Base-by-base conservation (phyloP, 2,113 vertebrate species). In the Aspiorhynchus laticeps region DNA sequence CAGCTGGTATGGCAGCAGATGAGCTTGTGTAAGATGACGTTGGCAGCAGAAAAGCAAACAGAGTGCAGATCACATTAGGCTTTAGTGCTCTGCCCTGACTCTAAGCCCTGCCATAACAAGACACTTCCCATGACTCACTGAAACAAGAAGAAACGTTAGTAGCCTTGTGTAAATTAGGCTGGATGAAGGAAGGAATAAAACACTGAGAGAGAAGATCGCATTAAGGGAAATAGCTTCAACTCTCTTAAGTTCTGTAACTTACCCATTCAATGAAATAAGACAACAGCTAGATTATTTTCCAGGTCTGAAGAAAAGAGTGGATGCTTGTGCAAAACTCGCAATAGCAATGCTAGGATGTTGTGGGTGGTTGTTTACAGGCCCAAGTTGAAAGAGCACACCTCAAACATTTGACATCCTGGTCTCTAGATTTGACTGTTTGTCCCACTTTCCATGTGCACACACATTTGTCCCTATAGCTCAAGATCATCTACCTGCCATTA, bases 1-100 rank as follows among this genome's bases (percentile, higher is more conserved):
- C 73, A 74, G 71, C 71, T 43, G 71, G 71, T 75, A 36, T 43
- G 71, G 69, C 36, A 46, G 74, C 74, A 28, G 74, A 76, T 17
- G 41, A 48, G 74, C 15, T 28, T 46, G 74, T 46, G 43, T 31
- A 46, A 48, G 26, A 48, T 26, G 74, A 48, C n/a, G 43, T 48
- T 48, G 43, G 74, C 74, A 77, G 2, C 38, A 17, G 43, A 48
- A 77, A 26, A 77, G 74, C 74, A 77, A 28, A 51, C 74, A 77
- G 31, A 73, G 31, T 33, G 69, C 67, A 73, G 74, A 15, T 51
- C 12, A 51, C 74, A 19, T 74, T 3, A 76, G 24, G 74, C 74
- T 77, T 77, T 5, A 77, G 43, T 4, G 67, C 74, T 74, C 21
- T 41, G 73, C 41, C 33, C 12, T 77, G 74, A 77, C 12, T 48